These are phyloP conservation scores for Muricea muricata DNA, from an alignment of 92 coral and sea anemone genomes.

Conservation along the genomic window DNA sequence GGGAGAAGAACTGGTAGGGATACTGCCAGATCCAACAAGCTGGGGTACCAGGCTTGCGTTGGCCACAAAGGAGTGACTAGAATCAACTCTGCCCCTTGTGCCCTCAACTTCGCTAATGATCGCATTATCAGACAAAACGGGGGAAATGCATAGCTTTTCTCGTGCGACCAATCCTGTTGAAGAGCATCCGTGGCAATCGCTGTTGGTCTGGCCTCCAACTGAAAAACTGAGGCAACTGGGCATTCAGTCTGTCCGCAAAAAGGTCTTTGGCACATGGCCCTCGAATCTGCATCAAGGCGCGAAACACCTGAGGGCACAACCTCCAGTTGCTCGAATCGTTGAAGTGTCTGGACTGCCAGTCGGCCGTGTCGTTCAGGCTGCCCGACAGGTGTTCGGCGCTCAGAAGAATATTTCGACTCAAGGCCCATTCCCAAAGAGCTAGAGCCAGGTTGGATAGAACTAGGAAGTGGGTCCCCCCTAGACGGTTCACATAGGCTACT, in stretches of 20 bases:
- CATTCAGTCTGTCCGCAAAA: no score
- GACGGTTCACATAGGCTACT: no score
- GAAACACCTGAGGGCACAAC: constrained; percentile 18
- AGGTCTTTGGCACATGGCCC: no score
- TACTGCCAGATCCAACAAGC: neutral
- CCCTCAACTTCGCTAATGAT: constrained; percentile 3
- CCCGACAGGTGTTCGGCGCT: constrained; percentile 11
- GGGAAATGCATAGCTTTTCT: no score
- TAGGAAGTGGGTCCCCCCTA: no score
- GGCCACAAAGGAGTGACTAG: neutral
- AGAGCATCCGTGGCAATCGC: no score
- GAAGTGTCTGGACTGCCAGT: constrained; percentile 22
- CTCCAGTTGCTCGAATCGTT: constrained; percentile 34
- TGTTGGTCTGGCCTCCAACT: constrained; percentile 37
- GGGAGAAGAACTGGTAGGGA: constrained; percentile 1
- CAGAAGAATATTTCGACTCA: neutral
- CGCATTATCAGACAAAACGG: no score
- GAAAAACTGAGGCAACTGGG: no score
- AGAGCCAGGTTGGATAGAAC: neutral
- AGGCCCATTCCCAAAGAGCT: neutral
- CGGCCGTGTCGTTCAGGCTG: constrained; percentile 1
- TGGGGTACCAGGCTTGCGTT: no score
- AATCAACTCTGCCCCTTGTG: neutral
- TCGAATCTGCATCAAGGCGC: constrained; percentile 29
- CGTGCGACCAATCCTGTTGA: no score